phyloP scores from a whole-genome alignment of 2,113 vertebrate species.

The Sebastes fasciatus region DNA sequence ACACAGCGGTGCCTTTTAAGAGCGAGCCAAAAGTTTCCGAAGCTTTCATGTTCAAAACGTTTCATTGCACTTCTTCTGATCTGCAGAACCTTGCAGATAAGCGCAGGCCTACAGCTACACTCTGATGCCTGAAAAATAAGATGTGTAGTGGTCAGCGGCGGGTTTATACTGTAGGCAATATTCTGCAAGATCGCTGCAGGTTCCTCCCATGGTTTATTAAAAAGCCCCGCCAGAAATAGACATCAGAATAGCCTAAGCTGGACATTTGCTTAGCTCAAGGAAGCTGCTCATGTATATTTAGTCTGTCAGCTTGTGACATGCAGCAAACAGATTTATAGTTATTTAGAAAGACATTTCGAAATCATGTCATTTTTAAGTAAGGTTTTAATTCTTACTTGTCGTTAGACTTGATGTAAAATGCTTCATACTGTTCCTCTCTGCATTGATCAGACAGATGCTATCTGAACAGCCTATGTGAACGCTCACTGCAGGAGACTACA shows the following conservation, averaged over 20 bases:
- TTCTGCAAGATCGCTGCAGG: conserved; percentile 28
- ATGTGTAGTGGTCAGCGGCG: conserved; percentile 45
- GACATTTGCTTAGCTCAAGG: conserved; percentile 15
- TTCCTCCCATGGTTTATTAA: conserved; percentile 62
- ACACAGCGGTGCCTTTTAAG: background rate
- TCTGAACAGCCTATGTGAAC: conserved; percentile 11
- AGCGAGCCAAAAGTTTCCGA: background rate
- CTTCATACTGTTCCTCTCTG: conserved; percentile 15
- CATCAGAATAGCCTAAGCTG: conserved; percentile 28
- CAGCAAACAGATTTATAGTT: conserved; percentile 27
- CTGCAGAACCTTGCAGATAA: conserved; percentile 17
- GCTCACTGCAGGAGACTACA: conserved; percentile 18
- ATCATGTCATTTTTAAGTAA: background rate
- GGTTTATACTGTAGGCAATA: conserved; percentile 17
- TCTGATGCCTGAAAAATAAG: conserved; percentile 17
- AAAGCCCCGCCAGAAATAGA: conserved; percentile 61
- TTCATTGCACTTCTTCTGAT: conserved; percentile 15
- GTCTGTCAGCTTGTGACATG: conserved; percentile 26
- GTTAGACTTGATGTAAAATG: conserved; percentile 7
- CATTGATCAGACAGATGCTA: conserved; percentile 9
- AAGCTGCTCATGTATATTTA: conserved; percentile 55
- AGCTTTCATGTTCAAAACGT: background rate
- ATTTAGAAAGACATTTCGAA: background rate
- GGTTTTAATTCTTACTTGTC: background rate
- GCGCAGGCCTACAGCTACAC: conserved; percentile 3